Evolutionary conservation across 2,888 invertebrate genomes (phyloP), one percentile per base, ranked within the genome.

Genomic region (Dynastes grantii): DNA sequence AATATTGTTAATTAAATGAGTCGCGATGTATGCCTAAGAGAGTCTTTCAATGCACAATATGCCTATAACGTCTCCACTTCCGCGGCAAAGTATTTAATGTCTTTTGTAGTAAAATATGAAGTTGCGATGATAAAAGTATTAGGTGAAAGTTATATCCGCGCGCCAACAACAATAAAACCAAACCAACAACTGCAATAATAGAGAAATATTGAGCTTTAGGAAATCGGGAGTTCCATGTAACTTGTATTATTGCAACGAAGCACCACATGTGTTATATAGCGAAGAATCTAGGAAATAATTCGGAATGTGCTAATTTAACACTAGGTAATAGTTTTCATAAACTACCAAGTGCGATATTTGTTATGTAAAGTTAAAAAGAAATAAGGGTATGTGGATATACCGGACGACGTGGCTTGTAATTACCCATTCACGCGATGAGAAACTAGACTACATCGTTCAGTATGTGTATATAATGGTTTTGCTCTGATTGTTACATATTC

Each of bases 401-500:
- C 71, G 71, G 55, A 37, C 71, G 37, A 55, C 16, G 51, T 22
- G 16, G 4, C 8, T 70, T 53, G 37, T 71, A 71, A 71, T 55
- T 58, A 71, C 55, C 55, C 55, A 71, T 71, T 71, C 71, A 71
- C 55, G 71, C 71, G 58, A 71, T 71, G 71, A 55, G 55, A 71
- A 71, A 71, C 71, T 40, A 16, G 53, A 58, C 29, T 32, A 71
- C 45, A 55, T 55, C 58, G 53, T 32, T 37, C 37, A 71, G 37
- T 58, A 40, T 58, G 58, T 58, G 37, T 71, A 37, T 71, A 71
- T 71, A 71, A 71, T 58, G 71, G 71, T 71, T 71, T 71, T 71
- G 71, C 71, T 71, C 71, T 71, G 55, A 71, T 71, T 71, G 71
- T 58, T 71, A 37, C 71, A 71, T 71, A 71, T 71, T 71, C 71